A percentile compares a stretch with the other conserved stretches of the same genome.
phyloP scores from a whole-genome alignment of 2,797 vertebrate genomes.

The Neopelma chrysocephalum region DNA sequence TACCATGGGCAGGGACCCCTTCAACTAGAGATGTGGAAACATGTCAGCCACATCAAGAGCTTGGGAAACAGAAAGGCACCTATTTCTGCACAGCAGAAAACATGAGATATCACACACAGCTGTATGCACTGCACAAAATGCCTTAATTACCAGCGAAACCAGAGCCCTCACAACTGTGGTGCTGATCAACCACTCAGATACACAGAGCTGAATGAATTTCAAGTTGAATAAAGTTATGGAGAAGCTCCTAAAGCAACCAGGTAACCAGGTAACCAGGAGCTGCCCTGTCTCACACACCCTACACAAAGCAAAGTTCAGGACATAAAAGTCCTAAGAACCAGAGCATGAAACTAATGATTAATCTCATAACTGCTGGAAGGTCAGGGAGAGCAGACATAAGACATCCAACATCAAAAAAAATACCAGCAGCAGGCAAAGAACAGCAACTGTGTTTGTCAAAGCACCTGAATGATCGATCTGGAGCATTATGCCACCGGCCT shows the following conservation, averaged over 20 bases:
- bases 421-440: neutral
- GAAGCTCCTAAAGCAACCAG: neutral
- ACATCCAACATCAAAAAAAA: neutral
- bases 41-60: neutral
- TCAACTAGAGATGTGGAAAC: neutral
- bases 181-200: accelerated
- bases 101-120: neutral
- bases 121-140: neutral
- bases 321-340: neutral
- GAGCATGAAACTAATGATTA: neutral
- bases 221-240: neutral
- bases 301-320: neutral
- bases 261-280: accelerated
- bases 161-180: neutral
- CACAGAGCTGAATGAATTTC: neutral
- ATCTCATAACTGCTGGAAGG: neutral
- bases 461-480: accelerated
- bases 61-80: neutral
- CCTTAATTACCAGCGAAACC: neutral
- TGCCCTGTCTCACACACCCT: neutral
- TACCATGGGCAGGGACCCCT: neutral
- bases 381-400: neutral
- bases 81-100: neutral
- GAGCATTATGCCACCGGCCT: neutral
- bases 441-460: neutral